Base-by-base conservation (phyloP, 2,888 invertebrate genomes). In the Drosophila greeni region DNA sequence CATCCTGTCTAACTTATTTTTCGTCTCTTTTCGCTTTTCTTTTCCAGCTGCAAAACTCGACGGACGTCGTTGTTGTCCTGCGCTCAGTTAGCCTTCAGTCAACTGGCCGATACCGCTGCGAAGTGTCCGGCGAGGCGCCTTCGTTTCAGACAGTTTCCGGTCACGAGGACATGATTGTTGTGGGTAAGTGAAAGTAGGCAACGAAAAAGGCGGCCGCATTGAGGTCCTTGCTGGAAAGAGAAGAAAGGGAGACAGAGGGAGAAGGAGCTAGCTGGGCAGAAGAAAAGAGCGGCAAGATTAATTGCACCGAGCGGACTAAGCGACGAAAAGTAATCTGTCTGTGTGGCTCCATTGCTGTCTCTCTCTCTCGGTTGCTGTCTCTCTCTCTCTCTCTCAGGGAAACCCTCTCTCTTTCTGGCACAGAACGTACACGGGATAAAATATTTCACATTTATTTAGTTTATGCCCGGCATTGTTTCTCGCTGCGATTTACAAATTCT, bases 41-140 rank as follows among this genome's bases (percentile, higher is more conserved):
- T 42, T 75, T 90, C 16, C 89, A 93, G 93, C 87, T 92, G 78
- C 91, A 91, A 67, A 92, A 92, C 85, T 91, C 92, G 5, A 92
- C 92, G 66, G 93, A 92, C 60, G 91, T 91, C 55, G 91, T 92
- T 73, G 91, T 94, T 71, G 91, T 92, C 53, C 89, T 95, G 82
- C 90, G 91, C 67, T 92, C 92, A 16, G 93, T 94, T 64, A 92
- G 92, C 73, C 89, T 94, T 80, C 91, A 92, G 87, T 93, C 94
- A 59, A 92, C 93, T 49, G 94, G 94, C 43, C 90, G 93, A 66
- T 94, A 94, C 89, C 91, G 94, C 72, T 94, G 94, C 86, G 94
- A 94, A 88, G 94, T 94, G 71, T 94, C 94, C 37, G 94, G 93
- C 33, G 94, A 94, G 87, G 91, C 93, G 68, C 94, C 94, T 31